Evolutionary conservation across 2,888 invertebrate species (phyloP), one percentile per base, ranked within the genome.

Genomic region (Drepana falcataria): DNA sequence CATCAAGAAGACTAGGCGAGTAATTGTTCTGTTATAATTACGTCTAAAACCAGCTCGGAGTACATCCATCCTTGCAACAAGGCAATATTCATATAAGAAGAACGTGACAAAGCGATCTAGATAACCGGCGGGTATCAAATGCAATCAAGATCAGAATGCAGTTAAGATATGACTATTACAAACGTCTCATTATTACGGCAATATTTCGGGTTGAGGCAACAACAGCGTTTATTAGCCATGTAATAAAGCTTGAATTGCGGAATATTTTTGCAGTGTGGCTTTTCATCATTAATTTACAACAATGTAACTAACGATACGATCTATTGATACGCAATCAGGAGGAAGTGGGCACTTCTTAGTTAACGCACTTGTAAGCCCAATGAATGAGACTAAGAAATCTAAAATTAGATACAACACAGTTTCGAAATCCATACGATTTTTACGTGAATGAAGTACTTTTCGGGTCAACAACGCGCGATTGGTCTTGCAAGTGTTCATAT

Each of bases 91-190:
- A 65, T 68, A 64, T 62, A 70, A 70, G 65, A 60, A 68, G 74
- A 80, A 75, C 79, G 81, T 78, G 82, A 84, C 76, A 81, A 78
- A 77, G 55, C 66, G 78, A 87, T 86, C 83, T 75, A 80, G 85
- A 85, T 86, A 83, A 75, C 71, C 58, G 59, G 52, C 49, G 52
- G 54, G 55, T 78, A 79, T 83, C 78, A 79, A 85, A 83, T 81
- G 77, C 77, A 80, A 87, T 87, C 79, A 70, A 74, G 79, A 87
- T 86, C 82, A 77, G 74, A 75, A 73, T 73, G 72, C 77, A 65
- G 76, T 73, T 77, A 65, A 80, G 81, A 77, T 81, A 84, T 83
- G 77, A 78, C 76, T 75, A 81, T 77, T 78, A 80, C 79, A 79
- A 79, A 75, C 75, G 75, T 75, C 75, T 77, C 71, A 78, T 86